phyloP scores from a whole-genome alignment of 2,888 invertebrate species.

The Scaptomyza reducta region DNA sequence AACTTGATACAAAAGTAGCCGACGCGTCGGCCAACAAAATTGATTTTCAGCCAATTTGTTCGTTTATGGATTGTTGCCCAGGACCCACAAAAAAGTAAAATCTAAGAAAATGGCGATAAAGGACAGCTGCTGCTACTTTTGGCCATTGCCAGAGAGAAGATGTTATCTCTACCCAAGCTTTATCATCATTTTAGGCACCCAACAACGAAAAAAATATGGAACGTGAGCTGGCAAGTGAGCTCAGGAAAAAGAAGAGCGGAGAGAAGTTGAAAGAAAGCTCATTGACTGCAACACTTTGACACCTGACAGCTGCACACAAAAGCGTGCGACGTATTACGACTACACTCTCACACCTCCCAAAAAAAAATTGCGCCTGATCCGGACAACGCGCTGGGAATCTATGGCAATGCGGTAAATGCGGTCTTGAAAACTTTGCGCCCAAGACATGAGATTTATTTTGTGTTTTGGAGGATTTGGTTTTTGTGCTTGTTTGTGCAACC shows the following conservation, averaged over 20 bases:
- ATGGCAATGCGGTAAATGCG: constrained; percentile 41
- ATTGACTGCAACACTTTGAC: constrained; percentile 75
- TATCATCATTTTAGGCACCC: constrained; percentile 60
- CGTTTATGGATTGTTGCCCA: constrained; percentile 76
- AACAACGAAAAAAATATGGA: constrained; percentile 25
- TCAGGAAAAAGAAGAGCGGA: background rate
- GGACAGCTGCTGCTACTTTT: constrained; percentile 65
- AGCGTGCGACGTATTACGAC: constrained; percentile 67
- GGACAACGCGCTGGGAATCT: constrained; percentile 1
- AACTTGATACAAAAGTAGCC: constrained; percentile 65
- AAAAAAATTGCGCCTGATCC: constrained; percentile 14
- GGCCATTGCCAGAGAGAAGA: constrained; percentile 32
- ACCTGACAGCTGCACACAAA: constrained; percentile 74
- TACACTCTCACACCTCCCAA: constrained; percentile 4
- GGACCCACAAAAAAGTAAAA: background rate
- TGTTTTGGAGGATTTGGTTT: constrained; percentile 66
- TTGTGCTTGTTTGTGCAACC: constrained; percentile 28
- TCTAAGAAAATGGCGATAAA: constrained; percentile 54
- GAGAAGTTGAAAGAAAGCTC: constrained; percentile 49
- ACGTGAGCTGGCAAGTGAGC: constrained; percentile 43
- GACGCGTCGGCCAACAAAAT: constrained; percentile 63
- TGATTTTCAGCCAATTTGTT: constrained; percentile 81
- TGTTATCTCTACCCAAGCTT: constrained; percentile 55
- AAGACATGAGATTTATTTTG: constrained; percentile 62
- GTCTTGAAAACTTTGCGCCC: constrained; percentile 43